These are phyloP conservation scores for Scaptomyza hsui DNA, from an alignment of 1,140 invertebrate genomes.

Conservation along the genomic window DNA sequence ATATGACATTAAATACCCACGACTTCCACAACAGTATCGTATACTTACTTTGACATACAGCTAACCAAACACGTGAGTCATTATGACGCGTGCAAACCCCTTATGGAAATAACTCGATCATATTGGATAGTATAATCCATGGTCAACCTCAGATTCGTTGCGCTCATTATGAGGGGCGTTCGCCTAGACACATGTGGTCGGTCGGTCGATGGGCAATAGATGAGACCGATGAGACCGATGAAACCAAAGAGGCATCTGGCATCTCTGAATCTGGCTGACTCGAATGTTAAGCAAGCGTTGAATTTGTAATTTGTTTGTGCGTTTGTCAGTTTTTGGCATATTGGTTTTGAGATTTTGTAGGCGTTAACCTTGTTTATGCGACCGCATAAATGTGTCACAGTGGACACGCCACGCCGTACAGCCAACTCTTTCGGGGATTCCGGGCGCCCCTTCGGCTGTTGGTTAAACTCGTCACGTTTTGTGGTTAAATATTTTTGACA, in stretches of 20 bases:
- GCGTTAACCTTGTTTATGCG: constrained; percentile 75
- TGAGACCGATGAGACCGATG: constrained; percentile 37
- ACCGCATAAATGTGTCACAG: constrained; percentile 70
- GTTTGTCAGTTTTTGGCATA: constrained; percentile 11
- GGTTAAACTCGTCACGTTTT: constrained; percentile 70
- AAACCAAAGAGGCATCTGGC: constrained; percentile 57
- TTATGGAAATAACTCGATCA: constrained; percentile 24
- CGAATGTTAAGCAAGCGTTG: constrained; percentile 60
- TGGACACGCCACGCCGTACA: constrained; percentile 42
- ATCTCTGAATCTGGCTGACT: constrained; percentile 9
- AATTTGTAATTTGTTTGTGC: constrained; percentile 50
- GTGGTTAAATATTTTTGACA: constrained; percentile 71
- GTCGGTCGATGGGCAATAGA: constrained; percentile 50
- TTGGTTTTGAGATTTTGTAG: constrained; percentile 41
- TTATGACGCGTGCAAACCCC: constrained; percentile 21
- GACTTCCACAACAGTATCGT: background rate
- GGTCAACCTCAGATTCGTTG: constrained; percentile 30
- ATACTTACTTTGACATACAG: constrained; percentile 17
- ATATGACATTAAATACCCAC: too few species aligned
- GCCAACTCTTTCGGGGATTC: constrained; percentile 70
- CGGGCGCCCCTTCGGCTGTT: constrained; percentile 59
- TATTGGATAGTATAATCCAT: constrained; percentile 26
- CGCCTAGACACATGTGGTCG: constrained; percentile 57
- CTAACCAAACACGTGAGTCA: constrained; percentile 12
- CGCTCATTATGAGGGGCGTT: constrained; percentile 76